These are phyloP conservation scores for Drosophila paracracens DNA, from an alignment of 2,888 invertebrate species.

Conservation along the genomic window DNA sequence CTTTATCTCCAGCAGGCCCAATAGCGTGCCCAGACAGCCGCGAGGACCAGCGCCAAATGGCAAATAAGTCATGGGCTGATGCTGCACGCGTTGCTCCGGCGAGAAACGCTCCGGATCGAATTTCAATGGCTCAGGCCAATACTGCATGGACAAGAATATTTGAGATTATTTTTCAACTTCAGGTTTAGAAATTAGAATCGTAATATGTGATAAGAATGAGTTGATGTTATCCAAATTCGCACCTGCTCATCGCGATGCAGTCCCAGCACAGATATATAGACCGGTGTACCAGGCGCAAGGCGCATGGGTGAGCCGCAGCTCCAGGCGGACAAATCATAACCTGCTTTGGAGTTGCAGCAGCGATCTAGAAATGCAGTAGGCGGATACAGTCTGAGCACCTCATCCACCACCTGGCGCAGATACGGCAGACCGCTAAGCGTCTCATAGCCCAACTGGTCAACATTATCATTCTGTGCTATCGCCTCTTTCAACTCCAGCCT, in stretches of 20 bases:
- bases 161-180: neutral
- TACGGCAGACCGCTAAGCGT: conserved; percentile 84
- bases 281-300: conserved; percentile 78
- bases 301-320: conserved; percentile 42
- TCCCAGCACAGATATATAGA: conserved; percentile 80
- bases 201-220: neutral
- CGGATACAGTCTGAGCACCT: conserved; percentile 82
- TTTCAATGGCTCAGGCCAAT: conserved; percentile 75
- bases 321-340: conserved; percentile 73
- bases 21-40: conserved; percentile 80
- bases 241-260: conserved; percentile 82
- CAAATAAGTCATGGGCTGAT: conserved; percentile 75
- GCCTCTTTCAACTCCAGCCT: conserved; percentile 83
- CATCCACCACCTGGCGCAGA: conserved; percentile 84
- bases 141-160: conserved; percentile 41
- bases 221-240: neutral
- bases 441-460: conserved; percentile 83
- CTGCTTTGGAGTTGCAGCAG: conserved; percentile 69
- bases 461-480: conserved; percentile 56
- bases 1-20: conserved; percentile 79
- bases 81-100: conserved; percentile 67
- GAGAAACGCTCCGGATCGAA: conserved; percentile 82
- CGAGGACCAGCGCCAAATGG: conserved; percentile 82
- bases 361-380: conserved; percentile 83
- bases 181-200: neutral